phyloP scores from a whole-genome alignment of 2,113 vertebrate genomes.

The Lonchura striata region DNA sequence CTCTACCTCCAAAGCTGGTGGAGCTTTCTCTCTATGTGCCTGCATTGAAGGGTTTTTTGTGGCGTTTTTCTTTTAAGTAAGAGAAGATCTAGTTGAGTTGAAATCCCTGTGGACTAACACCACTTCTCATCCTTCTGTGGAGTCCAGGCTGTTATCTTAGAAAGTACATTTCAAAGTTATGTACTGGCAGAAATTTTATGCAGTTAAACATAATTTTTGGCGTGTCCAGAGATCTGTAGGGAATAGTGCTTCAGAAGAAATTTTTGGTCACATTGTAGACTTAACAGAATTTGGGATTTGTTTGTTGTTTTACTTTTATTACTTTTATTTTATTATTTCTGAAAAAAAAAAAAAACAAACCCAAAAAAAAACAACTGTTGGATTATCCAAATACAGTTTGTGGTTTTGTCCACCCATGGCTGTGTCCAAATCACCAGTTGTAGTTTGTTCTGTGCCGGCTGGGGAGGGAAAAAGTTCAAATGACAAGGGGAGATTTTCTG shows the following conservation, averaged over 20 bases:
- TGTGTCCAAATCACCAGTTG: not conserved
- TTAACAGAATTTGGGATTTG: not conserved
- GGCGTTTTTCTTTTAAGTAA: not conserved
- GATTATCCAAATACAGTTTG: not conserved
- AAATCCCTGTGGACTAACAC: not conserved
- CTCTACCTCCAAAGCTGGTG: not conserved
- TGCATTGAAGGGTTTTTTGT: not conserved
- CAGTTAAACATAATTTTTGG: not conserved
- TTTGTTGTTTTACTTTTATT: not conserved
- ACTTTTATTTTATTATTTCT: not conserved
- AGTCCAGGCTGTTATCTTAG: not conserved
- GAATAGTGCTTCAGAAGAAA: not conserved
- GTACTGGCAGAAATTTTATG: not conserved
- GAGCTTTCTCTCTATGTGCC: not conserved
- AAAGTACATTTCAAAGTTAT: not conserved
- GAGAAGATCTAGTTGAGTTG: not conserved
- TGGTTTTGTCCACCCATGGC: not conserved
- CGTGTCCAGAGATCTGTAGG: not conserved
- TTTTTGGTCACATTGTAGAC: not conserved
- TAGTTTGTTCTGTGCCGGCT: not conserved
- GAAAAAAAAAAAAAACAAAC: too few relatives aligned
- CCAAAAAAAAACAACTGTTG: too few relatives aligned
- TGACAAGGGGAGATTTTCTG: not conserved
- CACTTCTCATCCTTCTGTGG: not conserved
- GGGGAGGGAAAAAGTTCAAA: not conserved